Conservation (phyloP, 1,140 invertebrate species). For the Eurytemora carolleeae region DNA sequence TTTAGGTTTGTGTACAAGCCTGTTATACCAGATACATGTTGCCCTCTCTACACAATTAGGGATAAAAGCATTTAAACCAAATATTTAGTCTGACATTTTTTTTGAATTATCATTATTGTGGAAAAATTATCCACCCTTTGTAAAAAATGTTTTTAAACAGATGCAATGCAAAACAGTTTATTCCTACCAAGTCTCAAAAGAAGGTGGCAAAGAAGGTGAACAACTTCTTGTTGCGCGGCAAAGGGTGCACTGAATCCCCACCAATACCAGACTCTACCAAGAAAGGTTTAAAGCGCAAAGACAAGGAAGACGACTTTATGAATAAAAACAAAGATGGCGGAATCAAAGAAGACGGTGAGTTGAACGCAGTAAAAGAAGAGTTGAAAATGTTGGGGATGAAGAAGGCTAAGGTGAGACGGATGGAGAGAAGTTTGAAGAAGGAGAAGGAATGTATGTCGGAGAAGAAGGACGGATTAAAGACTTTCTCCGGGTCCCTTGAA, state of each 20-base stretch:
- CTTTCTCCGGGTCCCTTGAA: no score
- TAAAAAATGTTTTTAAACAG: constrained; percentile 38
- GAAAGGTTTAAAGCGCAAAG: background rate
- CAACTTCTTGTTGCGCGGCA: constrained; percentile 41
- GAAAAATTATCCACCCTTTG: no score
- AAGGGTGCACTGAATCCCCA: constrained; percentile 8
- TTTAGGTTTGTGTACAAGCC: constrained; percentile 81
- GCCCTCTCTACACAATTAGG: constrained; percentile 84
- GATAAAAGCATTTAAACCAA: no score
- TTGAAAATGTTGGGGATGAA: background rate
- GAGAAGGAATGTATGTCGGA: no score
- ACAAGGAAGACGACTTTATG: background rate
- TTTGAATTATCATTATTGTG: no score
- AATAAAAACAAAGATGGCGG: background rate
- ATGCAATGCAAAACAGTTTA: constrained; percentile 59
- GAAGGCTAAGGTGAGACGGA: background rate
- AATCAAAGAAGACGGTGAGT: background rate
- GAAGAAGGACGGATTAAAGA: background rate
- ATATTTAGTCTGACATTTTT: no score
- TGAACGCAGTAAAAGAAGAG: no score
- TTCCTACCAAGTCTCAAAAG: constrained; percentile 67
- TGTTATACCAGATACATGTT: constrained; percentile 67
- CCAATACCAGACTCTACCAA: background rate
- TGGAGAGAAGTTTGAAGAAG: background rate
- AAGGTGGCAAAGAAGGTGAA: constrained; percentile 70